Conservation (phyloP, 2,888 invertebrate genomes). For the Didymodactylos carnosus region DNA sequence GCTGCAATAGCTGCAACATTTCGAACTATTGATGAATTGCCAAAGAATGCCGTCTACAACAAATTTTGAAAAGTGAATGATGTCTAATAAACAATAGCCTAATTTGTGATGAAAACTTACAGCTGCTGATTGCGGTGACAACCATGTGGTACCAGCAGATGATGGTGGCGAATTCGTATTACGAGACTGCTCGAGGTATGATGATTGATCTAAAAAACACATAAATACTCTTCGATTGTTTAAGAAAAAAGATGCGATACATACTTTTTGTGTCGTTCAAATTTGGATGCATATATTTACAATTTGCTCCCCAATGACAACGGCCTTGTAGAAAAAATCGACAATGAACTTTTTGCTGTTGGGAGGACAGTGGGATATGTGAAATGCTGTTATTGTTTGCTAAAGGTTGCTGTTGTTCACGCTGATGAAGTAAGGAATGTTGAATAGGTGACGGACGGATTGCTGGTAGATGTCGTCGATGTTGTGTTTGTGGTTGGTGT, state of each 20-base stretch:
- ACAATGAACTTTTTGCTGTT: not conserved
- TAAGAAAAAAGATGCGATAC: not conserved
- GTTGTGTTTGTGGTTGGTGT: not conserved
- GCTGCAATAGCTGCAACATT: not conserved
- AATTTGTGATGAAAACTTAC: not conserved
- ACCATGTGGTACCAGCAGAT: not conserved
- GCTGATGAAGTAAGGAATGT: not conserved
- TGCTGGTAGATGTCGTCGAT: not conserved
- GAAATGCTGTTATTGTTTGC: no score
- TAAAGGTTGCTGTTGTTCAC: no score
- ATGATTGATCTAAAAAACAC: no score
- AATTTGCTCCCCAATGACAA: slow-evolving; percentile 13
- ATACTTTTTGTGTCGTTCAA: slow-evolving; percentile 4
- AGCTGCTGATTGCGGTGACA: not conserved
- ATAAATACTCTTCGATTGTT: no score
- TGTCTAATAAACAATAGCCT: not conserved
- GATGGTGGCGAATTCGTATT: not conserved
- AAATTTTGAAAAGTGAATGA: slow-evolving; percentile 1
- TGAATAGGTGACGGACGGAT: not conserved
- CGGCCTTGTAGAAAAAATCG: slow-evolving; percentile 11
- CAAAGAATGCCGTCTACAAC: not conserved
- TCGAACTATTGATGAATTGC: slow-evolving; percentile 20
- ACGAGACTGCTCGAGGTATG: no score
- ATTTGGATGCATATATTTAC: slow-evolving; percentile 13
- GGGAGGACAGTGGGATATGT: not conserved